These are phyloP conservation scores for Amblyopsis rosae DNA, from an alignment of 2,113 vertebrate genomes.

Conservation along the genomic window DNA sequence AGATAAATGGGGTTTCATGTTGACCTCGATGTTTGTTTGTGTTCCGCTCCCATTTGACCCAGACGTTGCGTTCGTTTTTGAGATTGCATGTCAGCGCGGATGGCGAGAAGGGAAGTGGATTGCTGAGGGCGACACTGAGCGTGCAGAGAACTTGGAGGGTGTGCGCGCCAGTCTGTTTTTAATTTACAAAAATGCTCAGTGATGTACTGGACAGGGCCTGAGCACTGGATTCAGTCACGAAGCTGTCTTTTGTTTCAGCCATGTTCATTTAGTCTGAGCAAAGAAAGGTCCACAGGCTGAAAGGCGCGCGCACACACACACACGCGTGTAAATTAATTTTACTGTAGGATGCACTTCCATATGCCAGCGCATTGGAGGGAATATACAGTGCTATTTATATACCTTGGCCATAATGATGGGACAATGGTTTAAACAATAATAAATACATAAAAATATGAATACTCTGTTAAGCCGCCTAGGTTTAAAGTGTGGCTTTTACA, in stretches of 20 bases:
- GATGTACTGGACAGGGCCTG: constrained; percentile 46
- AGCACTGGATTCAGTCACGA: constrained; percentile 34
- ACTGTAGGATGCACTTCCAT: not conserved
- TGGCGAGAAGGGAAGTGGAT: constrained; percentile 39
- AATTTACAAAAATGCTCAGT: constrained; percentile 68
- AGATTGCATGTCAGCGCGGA: constrained; percentile 43
- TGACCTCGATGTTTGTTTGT: constrained; percentile 3
- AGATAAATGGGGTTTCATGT: constrained; percentile 17
- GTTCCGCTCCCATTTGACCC: constrained; percentile 36
- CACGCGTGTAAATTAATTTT: not conserved
- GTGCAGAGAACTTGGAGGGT: constrained; percentile 47
- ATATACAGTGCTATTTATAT: not conserved
- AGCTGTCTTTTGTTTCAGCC: constrained; percentile 47
- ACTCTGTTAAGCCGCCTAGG: not conserved
- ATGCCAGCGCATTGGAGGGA: too few relatives aligned
- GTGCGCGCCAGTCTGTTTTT: constrained; percentile 70
- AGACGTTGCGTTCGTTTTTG: constrained; percentile 50
- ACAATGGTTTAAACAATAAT: not conserved
- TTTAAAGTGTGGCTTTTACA: constrained; percentile 14
- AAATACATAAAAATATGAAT: not conserved
- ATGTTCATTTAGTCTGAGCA: constrained; percentile 6
- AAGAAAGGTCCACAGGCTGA: not conserved
- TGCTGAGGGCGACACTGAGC: constrained; percentile 54
- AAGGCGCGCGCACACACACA: not conserved
- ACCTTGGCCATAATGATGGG: not conserved